phyloP scores from a whole-genome alignment of 2,888 invertebrate species.

The Acrobasis repandana region DNA sequence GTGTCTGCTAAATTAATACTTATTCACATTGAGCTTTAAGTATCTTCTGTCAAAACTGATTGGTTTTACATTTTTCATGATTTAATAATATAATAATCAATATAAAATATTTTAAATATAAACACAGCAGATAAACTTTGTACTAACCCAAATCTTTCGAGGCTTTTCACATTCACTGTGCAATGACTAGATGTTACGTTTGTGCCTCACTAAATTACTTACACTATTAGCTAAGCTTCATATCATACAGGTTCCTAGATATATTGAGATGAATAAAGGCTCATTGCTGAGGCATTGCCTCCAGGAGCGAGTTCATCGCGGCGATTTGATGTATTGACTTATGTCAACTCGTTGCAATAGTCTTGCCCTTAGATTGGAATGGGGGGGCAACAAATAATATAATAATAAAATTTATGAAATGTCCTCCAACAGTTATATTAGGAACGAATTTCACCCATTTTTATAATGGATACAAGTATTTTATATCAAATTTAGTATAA shows the following conservation, averaged over 20 bases:
- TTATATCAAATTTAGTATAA: too few species aligned
- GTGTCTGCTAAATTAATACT: not conserved
- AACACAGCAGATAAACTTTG: conserved; percentile 30
- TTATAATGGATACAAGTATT: too few species aligned
- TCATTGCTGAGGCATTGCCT: too few species aligned
- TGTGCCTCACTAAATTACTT: conserved; percentile 30
- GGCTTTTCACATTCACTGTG: conserved; percentile 34
- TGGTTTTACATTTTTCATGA: not conserved
- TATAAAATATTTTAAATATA: conserved; percentile 14
- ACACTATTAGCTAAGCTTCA: conserved; percentile 5
- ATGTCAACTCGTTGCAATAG: too few species aligned
- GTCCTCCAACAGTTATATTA: too few species aligned
- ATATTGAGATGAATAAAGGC: not conserved
- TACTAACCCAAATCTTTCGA: conserved; percentile 33
- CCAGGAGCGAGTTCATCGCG: too few species aligned
- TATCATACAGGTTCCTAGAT: not conserved
- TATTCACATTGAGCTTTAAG: not conserved
- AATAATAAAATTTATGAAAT: too few species aligned
- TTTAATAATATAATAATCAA: conserved; percentile 8
- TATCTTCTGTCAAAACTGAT: not conserved
- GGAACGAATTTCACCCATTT: too few species aligned
- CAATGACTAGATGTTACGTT: conserved; percentile 47
- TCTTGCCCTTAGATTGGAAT: too few species aligned
- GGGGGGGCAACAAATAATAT: too few species aligned
- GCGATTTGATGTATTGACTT: too few species aligned